Conservation (phyloP, 2,888 invertebrate genomes). For the Drosophila nr. perissopoda region DNA sequence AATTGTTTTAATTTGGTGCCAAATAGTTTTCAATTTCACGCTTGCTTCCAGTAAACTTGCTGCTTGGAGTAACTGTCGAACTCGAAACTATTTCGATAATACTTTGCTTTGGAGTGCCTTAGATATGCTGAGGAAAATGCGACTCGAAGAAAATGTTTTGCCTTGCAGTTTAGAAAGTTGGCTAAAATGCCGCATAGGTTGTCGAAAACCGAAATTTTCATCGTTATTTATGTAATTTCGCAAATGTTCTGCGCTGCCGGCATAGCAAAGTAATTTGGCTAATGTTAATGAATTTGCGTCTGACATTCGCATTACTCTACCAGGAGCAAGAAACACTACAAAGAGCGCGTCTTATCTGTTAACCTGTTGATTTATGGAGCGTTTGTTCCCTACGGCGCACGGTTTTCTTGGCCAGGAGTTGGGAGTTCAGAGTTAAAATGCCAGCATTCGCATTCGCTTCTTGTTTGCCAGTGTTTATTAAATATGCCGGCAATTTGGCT, state of each 20-base stretch:
- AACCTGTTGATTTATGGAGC: constrained; percentile 74
- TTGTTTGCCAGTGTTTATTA: constrained; percentile 71
- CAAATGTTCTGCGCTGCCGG: constrained; percentile 21
- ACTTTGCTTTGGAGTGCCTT: not conserved
- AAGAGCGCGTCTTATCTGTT: constrained; percentile 56
- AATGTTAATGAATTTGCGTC: constrained; percentile 76
- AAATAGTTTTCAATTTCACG: not conserved
- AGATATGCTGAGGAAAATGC: not conserved
- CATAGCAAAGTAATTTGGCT: constrained; percentile 60
- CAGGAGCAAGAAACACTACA: constrained; percentile 17
- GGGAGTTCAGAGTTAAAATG: constrained; percentile 26
- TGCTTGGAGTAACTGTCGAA: not conserved
- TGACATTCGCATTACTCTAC: constrained; percentile 21
- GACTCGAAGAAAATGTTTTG: not conserved
- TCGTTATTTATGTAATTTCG: constrained; percentile 30
- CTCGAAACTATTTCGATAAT: not conserved
- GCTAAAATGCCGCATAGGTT: not conserved
- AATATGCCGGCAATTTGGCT: constrained; percentile 59
- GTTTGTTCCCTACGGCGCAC: constrained; percentile 13
- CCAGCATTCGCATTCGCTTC: constrained; percentile 52
- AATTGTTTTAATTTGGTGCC: not conserved
- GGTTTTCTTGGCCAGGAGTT: constrained; percentile 9
- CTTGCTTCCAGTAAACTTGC: too few relatives aligned
- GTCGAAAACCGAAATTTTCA: constrained; percentile 2
- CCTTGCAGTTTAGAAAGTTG: not conserved